phyloP scores from a whole-genome alignment of 2,113 vertebrate genomes.

The Eretmochelys imbricata region DNA sequence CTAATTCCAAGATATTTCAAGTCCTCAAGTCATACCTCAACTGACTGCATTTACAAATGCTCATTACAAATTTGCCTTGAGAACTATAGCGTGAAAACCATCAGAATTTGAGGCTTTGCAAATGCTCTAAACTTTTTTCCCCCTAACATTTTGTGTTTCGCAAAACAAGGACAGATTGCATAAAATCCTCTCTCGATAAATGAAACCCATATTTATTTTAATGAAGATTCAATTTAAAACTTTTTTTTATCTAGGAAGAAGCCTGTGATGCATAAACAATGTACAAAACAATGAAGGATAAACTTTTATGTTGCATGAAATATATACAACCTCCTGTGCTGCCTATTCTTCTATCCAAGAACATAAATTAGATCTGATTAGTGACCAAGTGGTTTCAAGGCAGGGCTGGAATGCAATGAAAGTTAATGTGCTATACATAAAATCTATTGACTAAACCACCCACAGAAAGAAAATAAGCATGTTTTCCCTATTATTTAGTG shows the following conservation, averaged over 20 bases:
- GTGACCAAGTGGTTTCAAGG: neutral
- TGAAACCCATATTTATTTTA: neutral
- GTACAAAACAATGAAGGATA: neutral
- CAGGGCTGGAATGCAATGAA: neutral
- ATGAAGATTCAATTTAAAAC: neutral
- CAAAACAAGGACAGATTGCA: neutral
- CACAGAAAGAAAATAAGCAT: neutral
- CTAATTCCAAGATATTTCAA: constrained; percentile 15
- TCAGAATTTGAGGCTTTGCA: neutral
- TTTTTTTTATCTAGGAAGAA: neutral
- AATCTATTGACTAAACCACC: neutral
- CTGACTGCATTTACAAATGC: neutral
- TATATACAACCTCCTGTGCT: neutral
- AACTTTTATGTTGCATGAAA: neutral
- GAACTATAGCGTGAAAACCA: neutral
- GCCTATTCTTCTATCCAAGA: neutral
- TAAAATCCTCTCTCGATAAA: neutral
- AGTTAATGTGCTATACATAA: neutral
- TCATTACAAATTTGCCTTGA: neutral
- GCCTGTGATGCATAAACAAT: neutral
- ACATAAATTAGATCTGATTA: neutral
- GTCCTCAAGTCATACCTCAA: neutral
- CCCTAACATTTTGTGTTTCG: neutral
- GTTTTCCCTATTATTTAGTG: neutral
- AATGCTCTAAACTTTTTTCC: neutral